Percentiles rank a stretch among this genome's conserved stretches.
phyloP scores from a whole-genome alignment of 2,797 vertebrate species.

The Pteropus rufus region DNA sequence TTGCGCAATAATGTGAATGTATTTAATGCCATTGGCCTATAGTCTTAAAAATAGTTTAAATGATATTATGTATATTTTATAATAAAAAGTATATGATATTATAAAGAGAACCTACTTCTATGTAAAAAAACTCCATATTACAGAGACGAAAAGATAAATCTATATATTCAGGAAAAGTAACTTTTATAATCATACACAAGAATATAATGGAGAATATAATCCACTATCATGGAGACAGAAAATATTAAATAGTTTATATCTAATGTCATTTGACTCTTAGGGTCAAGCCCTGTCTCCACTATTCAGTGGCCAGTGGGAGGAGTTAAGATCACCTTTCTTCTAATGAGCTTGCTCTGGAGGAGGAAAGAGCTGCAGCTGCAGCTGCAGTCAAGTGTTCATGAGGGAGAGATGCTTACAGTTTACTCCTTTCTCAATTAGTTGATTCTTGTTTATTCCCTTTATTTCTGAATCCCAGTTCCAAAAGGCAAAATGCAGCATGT shows the following conservation, averaged over 20 bases:
- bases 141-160: not conserved
- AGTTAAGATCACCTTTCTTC: not conserved
- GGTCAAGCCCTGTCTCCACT: not conserved
- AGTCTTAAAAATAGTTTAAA: not conserved
- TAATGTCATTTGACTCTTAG: not conserved
- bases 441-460: not conserved
- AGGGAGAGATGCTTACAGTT: not conserved
- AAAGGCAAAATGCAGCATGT: not conserved
- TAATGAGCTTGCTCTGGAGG: not conserved
- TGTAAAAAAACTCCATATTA: not conserved
- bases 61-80: not conserved
- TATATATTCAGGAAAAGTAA: not conserved
- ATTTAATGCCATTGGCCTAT: not conserved
- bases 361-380: not conserved
- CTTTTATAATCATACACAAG: not conserved
- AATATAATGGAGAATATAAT: not conserved
- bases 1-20: not conserved
- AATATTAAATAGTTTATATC: not conserved
- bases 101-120: not conserved
- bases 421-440: not conserved
- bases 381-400: not conserved
- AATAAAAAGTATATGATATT: not conserved
- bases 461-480: not conserved
- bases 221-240: not conserved
- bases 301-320: not conserved